A percentile compares a stretch with the other conserved stretches of the same genome.
phyloP scores from a whole-genome alignment of 1,140 invertebrate genomes.

The Aporrectodea caliginosa region DNA sequence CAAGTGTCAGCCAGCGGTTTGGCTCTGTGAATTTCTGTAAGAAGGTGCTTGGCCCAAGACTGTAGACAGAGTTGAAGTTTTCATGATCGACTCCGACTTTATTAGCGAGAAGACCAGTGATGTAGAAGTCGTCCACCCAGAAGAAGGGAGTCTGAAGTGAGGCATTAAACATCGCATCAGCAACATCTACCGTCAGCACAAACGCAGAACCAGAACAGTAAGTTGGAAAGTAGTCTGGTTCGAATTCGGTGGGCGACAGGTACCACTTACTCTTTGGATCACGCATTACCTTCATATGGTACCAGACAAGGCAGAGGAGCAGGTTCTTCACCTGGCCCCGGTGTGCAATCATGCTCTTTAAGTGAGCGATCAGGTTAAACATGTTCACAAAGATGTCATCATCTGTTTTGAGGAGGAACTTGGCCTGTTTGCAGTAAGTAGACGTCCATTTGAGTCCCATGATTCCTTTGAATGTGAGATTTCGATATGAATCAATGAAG shows the following conservation, averaged over 20 bases:
- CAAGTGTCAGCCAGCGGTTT: slow-evolving; percentile 10
- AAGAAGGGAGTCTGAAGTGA: slow-evolving; percentile 34
- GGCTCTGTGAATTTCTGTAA: slow-evolving; percentile 26
- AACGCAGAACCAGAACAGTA: slow-evolving; percentile 33
- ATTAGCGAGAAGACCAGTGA: slow-evolving; percentile 26
- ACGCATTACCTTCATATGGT: slow-evolving; percentile 41
- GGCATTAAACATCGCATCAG: slow-evolving; percentile 25
- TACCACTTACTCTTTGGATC: slow-evolving; percentile 57
- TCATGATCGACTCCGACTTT: slow-evolving; percentile 37
- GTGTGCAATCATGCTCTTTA: slow-evolving; percentile 13
- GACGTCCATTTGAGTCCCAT: slow-evolving; percentile 76
- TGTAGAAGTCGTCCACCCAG: slow-evolving; percentile 39
- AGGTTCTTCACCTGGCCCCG: background rate
- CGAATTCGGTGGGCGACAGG: background rate
- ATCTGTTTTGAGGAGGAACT: slow-evolving; percentile 57
- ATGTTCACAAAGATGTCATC: slow-evolving; percentile 59
- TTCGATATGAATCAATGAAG: slow-evolving; percentile 72
- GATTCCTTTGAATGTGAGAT: slow-evolving; percentile 79
- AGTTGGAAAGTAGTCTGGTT: slow-evolving; percentile 30
- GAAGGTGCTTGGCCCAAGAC: slow-evolving; percentile 26
- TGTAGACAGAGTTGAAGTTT: slow-evolving; percentile 24
- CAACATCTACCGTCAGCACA: slow-evolving; percentile 27
- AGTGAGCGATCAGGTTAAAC: slow-evolving; percentile 28
- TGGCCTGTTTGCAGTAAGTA: slow-evolving; percentile 63
- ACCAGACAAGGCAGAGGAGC: slow-evolving; percentile 30